Evolutionary conservation across 2,797 vertebrate species (phyloP).

Genomic region (Enteromius fasciolatus): DNA sequence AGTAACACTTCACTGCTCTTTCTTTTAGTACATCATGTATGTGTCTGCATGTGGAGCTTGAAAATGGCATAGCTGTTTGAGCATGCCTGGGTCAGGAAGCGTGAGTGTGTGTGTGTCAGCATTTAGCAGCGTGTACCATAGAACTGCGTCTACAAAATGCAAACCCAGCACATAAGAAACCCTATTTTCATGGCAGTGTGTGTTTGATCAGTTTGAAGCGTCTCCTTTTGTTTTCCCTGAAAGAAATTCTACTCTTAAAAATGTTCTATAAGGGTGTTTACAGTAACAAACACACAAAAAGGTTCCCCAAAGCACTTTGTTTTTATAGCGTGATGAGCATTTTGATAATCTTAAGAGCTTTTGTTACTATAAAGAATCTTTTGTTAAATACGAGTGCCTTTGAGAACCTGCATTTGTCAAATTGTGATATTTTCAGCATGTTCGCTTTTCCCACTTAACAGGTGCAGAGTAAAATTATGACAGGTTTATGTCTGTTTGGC

Average conservation of each 20-base stretch:
- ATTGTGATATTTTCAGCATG: too few species aligned
- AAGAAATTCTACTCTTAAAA: neutral
- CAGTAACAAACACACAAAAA: neutral
- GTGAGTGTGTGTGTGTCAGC: neutral
- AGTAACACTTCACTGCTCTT: neutral
- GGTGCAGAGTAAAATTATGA: too few species aligned
- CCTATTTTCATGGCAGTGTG: neutral
- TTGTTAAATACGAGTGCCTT: too few species aligned
- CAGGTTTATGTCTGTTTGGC: too few species aligned
- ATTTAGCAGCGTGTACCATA: constrained; percentile 12
- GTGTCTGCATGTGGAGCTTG: constrained; percentile 12
- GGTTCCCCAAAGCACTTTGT: too few species aligned
- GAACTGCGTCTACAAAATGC: neutral
- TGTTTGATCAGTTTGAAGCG: neutral
- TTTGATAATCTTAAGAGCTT: too few species aligned
- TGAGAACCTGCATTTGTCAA: too few species aligned
- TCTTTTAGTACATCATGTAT: neutral
- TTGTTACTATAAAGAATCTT: too few species aligned
- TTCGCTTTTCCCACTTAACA: too few species aligned
- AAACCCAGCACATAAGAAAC: neutral
- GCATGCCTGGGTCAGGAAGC: constrained; percentile 5
- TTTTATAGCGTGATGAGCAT: too few species aligned
- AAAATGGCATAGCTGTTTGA: constrained; percentile 18
- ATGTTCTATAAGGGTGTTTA: neutral
- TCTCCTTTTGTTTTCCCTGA: neutral